A percentile compares a stretch with the other conserved stretches of the same genome.
Conservation (phyloP, 2,113 vertebrate genomes). For the Sula dactylatra region DNA sequence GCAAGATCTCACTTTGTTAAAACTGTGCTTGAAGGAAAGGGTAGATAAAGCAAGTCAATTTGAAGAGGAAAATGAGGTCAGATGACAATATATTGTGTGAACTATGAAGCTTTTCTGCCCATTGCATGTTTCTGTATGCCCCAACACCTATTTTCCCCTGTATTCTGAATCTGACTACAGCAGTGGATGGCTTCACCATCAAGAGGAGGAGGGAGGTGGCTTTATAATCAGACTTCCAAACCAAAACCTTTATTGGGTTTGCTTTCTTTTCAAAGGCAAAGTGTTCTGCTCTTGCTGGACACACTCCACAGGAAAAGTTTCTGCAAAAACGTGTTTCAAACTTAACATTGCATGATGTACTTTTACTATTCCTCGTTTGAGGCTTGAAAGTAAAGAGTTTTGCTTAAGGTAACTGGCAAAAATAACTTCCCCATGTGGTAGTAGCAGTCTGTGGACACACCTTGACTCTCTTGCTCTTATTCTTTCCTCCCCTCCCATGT, state of each 20-base stretch:
- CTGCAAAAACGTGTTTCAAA: neutral
- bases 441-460: neutral
- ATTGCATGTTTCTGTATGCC: neutral
- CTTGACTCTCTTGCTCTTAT: neutral
- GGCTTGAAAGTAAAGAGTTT: neutral
- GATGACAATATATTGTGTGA: neutral
- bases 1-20: neutral
- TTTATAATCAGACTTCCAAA: neutral
- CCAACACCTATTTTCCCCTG: accelerated
- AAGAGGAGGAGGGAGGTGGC: neutral
- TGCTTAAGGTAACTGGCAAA: neutral
- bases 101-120: neutral
- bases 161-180: too few relatives aligned
- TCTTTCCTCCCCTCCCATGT: neutral
- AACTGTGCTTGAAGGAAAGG: neutral
- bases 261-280: neutral
- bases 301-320: neutral
- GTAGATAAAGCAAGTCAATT: neutral
- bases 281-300: neutral
- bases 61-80: neutral
- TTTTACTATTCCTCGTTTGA: neutral
- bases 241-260: neutral
- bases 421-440: neutral
- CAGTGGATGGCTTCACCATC: neutral
- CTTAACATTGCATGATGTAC: neutral